A percentile compares a stretch with the other conserved stretches of the same genome.
Conservation (phyloP, 2,797 vertebrate species). For the Falco rusticolus region DNA sequence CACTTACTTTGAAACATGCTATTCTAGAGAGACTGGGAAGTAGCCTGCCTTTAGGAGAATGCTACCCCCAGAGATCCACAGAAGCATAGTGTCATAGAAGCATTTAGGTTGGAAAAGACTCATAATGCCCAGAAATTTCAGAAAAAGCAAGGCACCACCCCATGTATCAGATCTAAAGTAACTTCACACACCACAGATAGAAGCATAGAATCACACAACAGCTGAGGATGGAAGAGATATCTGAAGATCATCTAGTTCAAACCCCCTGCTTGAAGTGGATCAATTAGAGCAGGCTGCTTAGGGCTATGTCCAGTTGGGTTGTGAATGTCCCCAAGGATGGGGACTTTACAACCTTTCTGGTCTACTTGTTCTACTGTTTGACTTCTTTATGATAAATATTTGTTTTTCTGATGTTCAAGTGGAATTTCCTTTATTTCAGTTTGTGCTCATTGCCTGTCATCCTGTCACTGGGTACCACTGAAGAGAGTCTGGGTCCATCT, state of each 20-base stretch:
- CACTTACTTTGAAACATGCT: not conserved
- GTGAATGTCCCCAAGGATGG: not conserved
- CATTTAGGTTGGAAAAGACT: not conserved
- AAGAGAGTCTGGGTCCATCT: not conserved
- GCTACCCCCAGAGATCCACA: not conserved
- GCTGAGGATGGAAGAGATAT: not conserved
- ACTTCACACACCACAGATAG: not conserved
- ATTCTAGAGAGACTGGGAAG: not conserved
- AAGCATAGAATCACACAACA: not conserved
- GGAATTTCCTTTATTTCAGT: not conserved
- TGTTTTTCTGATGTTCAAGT: not conserved
- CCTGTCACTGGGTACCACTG: not conserved
- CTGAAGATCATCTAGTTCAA: not conserved
- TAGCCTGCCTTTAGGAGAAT: not conserved
- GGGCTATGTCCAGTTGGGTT: not conserved
- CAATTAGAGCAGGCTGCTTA: not conserved
- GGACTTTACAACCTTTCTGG: not conserved
- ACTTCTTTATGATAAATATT: not conserved
- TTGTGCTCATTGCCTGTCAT: not conserved
- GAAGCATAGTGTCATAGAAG: not conserved
- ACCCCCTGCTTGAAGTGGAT: not conserved
- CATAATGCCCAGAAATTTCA: not conserved
- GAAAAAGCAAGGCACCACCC: not conserved
- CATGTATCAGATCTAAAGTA: not conserved
- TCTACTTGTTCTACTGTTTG: not conserved